Evolutionary conservation across 2,888 invertebrate species (phyloP).

Genomic region (Phyllotreta striolata): DNA sequence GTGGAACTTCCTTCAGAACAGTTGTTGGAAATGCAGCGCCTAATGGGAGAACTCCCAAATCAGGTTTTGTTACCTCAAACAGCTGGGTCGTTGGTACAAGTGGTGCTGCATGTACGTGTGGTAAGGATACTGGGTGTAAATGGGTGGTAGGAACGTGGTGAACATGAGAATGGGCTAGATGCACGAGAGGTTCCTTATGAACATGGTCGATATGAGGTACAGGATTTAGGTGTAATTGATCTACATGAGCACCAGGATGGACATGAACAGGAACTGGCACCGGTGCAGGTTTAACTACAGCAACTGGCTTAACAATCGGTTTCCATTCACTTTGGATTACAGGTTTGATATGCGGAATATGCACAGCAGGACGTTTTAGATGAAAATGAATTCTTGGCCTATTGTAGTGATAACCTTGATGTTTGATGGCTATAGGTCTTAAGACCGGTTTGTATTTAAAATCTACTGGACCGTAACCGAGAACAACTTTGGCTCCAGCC

Average conservation of each 20-base stretch:
- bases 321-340: conserved; percentile 31
- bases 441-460: conserved; percentile 51
- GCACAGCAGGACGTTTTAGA: conserved; percentile 39
- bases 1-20: conserved; percentile 43
- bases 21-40: conserved; percentile 50
- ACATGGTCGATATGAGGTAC: conserved; percentile 42
- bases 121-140: neutral
- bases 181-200: conserved; percentile 39
- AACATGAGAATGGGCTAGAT: conserved; percentile 34
- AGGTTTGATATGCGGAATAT: conserved; percentile 34
- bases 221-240: conserved; percentile 34
- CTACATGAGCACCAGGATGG: conserved; percentile 44
- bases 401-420: conserved; percentile 44
- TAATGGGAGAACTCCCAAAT: conserved; percentile 52
- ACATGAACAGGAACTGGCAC: conserved; percentile 36
- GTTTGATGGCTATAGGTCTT: conserved; percentile 47
- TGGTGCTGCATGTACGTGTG: conserved; percentile 32
- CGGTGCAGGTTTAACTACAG: conserved; percentile 37
- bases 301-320: conserved; percentile 24
- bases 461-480: conserved; percentile 53
- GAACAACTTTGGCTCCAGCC: conserved; percentile 49
- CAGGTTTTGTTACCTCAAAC: conserved; percentile 53
- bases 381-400: conserved; percentile 46
- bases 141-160: conserved; percentile 16
- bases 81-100: conserved; percentile 44